phyloP scores from a whole-genome alignment of 2,888 invertebrate genomes.

The Ditula angustiorana region DNA sequence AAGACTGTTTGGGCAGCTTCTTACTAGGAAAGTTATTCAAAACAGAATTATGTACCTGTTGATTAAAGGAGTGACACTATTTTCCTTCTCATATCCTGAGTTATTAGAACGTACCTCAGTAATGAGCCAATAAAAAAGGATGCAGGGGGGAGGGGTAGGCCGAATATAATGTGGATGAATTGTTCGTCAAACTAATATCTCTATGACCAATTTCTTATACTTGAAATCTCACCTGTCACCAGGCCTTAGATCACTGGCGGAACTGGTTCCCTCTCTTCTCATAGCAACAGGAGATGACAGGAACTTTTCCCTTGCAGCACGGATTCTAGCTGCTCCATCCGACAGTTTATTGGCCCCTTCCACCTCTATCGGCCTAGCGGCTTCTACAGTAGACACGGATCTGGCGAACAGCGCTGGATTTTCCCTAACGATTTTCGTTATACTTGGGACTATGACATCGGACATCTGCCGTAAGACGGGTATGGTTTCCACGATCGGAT shows the following conservation, averaged over 20 bases:
- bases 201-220: too few relatives aligned
- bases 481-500: slow-evolving; percentile 47
- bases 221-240: slow-evolving; percentile 66
- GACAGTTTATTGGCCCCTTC: slow-evolving; percentile 68
- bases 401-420: slow-evolving; percentile 63
- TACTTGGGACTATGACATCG: slow-evolving; percentile 64
- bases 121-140: too few relatives aligned
- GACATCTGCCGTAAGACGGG: slow-evolving; percentile 68
- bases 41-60: too few relatives aligned
- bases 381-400: slow-evolving; percentile 66
- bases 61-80: too few relatives aligned
- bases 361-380: slow-evolving; percentile 52
- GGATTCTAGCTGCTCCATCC: slow-evolving; percentile 85
- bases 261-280: slow-evolving; percentile 77
- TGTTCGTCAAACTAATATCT: too few relatives aligned
- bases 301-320: slow-evolving; percentile 90
- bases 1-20: too few relatives aligned
- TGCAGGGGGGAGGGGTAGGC: too few relatives aligned
- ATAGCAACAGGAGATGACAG: slow-evolving; percentile 80
- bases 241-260: slow-evolving; percentile 74
- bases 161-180: too few relatives aligned
- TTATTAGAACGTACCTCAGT: too few relatives aligned
- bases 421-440: slow-evolving; percentile 63
- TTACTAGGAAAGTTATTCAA: too few relatives aligned
- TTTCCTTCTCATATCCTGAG: too few relatives aligned